Conservation (phyloP, 2,113 vertebrate species). For the Onychorhynchus coronatus region DNA sequence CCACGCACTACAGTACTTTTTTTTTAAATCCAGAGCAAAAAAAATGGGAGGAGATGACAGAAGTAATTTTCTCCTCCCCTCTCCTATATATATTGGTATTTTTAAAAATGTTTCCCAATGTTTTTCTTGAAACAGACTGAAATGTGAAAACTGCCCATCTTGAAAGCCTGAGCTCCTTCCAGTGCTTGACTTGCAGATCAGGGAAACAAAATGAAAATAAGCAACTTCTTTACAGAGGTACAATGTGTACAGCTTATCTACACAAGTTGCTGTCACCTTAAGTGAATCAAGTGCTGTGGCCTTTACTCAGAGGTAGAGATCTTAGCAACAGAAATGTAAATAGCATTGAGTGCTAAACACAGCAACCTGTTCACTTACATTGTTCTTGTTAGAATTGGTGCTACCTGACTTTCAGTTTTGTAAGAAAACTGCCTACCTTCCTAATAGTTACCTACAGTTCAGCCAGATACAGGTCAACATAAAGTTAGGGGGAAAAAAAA, state of each 20-base stretch:
- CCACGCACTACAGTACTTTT: neutral
- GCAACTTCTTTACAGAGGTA: neutral
- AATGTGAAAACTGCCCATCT: neutral
- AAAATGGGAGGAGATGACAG: neutral
- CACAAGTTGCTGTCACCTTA: neutral
- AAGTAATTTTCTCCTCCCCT: neutral
- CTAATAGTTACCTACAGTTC: neutral
- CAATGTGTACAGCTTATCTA: neutral
- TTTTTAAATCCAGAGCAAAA: neutral
- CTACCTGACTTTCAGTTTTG: neutral
- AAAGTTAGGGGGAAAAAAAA: neutral
- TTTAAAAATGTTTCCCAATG: neutral
- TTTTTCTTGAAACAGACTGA: neutral
- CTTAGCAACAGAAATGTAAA: slow-evolving; percentile 13
- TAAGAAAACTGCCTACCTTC: neutral
- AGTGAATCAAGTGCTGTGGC: neutral
- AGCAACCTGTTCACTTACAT: neutral
- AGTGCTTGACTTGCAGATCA: neutral
- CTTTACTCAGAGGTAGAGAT: neutral
- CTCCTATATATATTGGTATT: neutral
- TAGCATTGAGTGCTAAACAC: neutral
- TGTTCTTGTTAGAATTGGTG: neutral
- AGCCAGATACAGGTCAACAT: neutral
- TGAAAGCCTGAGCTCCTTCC: neutral
- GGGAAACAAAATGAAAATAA: neutral